These are phyloP conservation scores for Scaptomyza parva DNA, from an alignment of 2,888 invertebrate genomes.

Conservation along the genomic window DNA sequence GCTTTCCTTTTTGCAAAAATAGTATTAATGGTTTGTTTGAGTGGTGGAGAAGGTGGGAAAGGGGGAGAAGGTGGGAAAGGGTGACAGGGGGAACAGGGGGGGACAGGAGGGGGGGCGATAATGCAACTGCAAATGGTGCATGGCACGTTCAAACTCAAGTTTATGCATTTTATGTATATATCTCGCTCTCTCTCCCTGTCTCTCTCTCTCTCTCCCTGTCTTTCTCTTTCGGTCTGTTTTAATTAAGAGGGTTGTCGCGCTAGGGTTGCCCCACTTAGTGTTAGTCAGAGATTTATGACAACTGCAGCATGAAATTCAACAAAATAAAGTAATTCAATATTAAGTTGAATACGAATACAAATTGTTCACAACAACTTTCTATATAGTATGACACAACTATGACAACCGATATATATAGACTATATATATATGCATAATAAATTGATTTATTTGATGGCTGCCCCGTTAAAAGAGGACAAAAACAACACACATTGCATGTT, in stretches of 20 bases:
- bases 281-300: not conserved
- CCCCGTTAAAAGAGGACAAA: not conserved
- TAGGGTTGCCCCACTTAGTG: not conserved
- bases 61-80: not conserved
- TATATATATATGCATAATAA: not conserved
- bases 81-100: not conserved
- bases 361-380: too few relatives aligned
- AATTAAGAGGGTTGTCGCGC: constrained; percentile 17
- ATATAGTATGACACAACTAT: too few relatives aligned
- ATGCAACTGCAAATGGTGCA: constrained; percentile 30
- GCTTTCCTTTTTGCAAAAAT: constrained; percentile 22
- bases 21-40: not conserved
- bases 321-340: not conserved
- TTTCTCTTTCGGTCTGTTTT: constrained; percentile 8
- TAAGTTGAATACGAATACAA: too few relatives aligned
- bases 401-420: too few relatives aligned
- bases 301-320: not conserved
- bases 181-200: too few relatives aligned
- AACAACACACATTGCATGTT: constrained; percentile 7
- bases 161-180: constrained; percentile 2
- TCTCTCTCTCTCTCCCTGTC: not conserved
- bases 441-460: constrained; percentile 1
- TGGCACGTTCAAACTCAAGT: constrained; percentile 13
- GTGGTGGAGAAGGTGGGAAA: not conserved
- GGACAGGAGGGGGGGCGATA: not conserved